Conservation (phyloP, 1,140 invertebrate genomes). For the Sinella curviseta region DNA sequence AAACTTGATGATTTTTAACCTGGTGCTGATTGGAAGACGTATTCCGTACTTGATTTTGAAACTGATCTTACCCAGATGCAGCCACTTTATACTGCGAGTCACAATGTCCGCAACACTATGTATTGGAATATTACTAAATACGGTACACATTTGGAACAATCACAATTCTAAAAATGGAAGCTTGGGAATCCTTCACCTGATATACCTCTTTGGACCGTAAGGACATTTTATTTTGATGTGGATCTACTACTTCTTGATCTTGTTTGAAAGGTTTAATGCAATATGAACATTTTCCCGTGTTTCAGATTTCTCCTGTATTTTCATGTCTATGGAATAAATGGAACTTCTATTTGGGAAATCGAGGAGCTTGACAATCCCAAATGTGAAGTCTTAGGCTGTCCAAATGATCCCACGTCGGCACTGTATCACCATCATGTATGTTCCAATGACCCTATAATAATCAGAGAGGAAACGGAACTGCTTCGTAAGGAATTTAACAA, state of each 20-base stretch:
- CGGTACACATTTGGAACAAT: constrained; percentile 29
- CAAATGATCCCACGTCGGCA: neutral
- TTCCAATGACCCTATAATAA: constrained; percentile 57
- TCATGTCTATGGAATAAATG: constrained; percentile 72
- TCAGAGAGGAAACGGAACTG: constrained; percentile 81
- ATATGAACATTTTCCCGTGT: constrained; percentile 51
- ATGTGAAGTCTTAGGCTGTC: constrained; percentile 19
- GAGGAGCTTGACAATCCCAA: constrained; percentile 38
- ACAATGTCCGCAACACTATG: constrained; percentile 49
- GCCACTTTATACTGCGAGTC: constrained; percentile 39
- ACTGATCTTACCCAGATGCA: constrained; percentile 41
- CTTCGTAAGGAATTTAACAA: constrained; percentile 84
- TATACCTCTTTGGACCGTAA: constrained; percentile 85
- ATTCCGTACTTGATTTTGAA: constrained; percentile 65
- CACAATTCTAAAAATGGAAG: constrained; percentile 12
- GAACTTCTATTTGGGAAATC: constrained; percentile 38
- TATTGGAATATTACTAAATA: constrained; percentile 70
- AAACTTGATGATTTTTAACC: constrained; percentile 78
- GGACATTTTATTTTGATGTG: constrained; percentile 58
- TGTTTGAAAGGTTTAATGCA: neutral
- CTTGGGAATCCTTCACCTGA: constrained; percentile 23
- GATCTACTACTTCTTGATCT: neutral
- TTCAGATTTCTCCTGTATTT: constrained; percentile 78
- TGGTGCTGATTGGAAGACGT: constrained; percentile 74
- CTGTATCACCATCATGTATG: constrained; percentile 55